Conservation (phyloP, 2,888 invertebrate species). For the Kuschelorhynchus macadamiae region DNA sequence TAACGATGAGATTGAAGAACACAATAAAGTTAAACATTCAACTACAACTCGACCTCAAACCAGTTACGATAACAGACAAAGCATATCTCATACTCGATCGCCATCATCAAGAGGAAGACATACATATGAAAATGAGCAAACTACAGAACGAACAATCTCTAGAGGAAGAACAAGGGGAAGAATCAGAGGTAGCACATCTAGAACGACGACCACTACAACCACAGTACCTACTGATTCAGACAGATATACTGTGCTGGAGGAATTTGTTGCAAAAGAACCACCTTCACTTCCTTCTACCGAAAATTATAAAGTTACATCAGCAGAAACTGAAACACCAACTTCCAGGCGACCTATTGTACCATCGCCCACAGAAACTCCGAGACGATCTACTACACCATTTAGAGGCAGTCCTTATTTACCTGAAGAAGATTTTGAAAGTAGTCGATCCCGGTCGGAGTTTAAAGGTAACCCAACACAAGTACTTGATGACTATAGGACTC, state of each 20-base stretch:
- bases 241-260: conserved; percentile 63
- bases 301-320: conserved; percentile 23
- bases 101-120: conserved; percentile 49
- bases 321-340: conserved; percentile 35
- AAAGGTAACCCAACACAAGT: background rate
- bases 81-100: conserved; percentile 49
- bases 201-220: conserved; percentile 51
- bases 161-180: conserved; percentile 53
- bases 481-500: background rate
- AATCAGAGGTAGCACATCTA: conserved; percentile 45
- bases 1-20: conserved; percentile 54
- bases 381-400: conserved; percentile 47
- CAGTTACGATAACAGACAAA: conserved; percentile 14
- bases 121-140: conserved; percentile 27
- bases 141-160: conserved; percentile 43
- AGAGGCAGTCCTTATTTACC: conserved; percentile 33
- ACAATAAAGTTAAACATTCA: conserved; percentile 41
- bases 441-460: conserved; percentile 4
- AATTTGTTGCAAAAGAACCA: conserved; percentile 56
- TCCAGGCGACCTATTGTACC: conserved; percentile 47
- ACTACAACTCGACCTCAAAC: conserved; percentile 30
- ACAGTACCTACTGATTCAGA: conserved; percentile 47
- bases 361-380: too few species aligned
- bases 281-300: conserved; percentile 22
- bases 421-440: conserved; percentile 17